These are phyloP conservation scores for Chrysomela aeneicollis DNA, from an alignment of 2,888 invertebrate genomes.

Conservation along the genomic window DNA sequence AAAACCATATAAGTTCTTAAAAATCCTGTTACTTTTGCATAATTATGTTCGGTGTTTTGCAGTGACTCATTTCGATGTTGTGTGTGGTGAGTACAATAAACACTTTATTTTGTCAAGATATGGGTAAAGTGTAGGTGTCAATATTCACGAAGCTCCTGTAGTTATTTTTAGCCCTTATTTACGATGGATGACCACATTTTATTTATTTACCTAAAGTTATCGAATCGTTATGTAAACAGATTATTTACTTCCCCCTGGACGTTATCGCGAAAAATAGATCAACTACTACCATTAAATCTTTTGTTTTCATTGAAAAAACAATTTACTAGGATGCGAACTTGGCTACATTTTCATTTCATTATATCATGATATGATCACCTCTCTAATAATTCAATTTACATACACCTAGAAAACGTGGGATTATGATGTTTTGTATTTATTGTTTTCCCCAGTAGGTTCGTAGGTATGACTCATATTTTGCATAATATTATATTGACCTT, in stretches of 20 bases:
- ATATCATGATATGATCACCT: no score
- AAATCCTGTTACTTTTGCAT: constrained; percentile 41
- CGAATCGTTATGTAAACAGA: constrained; percentile 17
- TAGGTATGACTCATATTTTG: constrained; percentile 19
- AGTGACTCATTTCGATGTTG: constrained; percentile 36
- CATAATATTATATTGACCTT: constrained; percentile 42
- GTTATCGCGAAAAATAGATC: constrained; percentile 20
- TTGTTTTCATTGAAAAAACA: background rate
- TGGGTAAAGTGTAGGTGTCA: constrained; percentile 46
- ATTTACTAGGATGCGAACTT: no score
- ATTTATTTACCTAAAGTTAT: constrained; percentile 39
- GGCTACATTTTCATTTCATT: no score
- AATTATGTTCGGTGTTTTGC: constrained; percentile 37
- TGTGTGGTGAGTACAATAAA: constrained; percentile 37
- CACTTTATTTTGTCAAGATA: constrained; percentile 19
- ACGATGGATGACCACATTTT: constrained; percentile 38
- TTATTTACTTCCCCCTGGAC: constrained; percentile 5
- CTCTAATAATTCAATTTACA: background rate
- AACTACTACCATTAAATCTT: background rate
- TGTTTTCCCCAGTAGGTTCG: background rate
- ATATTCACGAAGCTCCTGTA: constrained; percentile 36
- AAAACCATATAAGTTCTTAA: constrained; percentile 44
- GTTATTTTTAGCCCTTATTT: constrained; percentile 49
- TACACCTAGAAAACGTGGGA: constrained; percentile 1
- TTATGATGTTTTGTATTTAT: background rate